Percentiles rank a stretch among this genome's conserved stretches.
Evolutionary conservation across 2,888 invertebrate genomes (phyloP).

Genomic region (Rhopalosiphum nymphaeae): DNA sequence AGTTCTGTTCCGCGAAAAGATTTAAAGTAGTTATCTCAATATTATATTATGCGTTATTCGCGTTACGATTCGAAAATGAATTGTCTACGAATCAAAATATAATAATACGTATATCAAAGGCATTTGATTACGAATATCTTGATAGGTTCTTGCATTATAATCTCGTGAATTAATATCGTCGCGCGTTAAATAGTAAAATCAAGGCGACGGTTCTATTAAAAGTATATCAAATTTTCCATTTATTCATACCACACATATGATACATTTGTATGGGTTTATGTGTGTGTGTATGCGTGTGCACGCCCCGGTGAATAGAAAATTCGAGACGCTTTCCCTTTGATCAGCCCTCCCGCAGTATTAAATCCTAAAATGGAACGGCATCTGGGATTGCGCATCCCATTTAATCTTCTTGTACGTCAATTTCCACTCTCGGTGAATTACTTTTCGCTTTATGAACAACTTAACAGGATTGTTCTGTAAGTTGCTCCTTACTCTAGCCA

Average conservation of each 20-base stretch:
- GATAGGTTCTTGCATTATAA: not conserved
- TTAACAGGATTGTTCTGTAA: slow-evolving; percentile 63
- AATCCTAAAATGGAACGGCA: slow-evolving; percentile 63
- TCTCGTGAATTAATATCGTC: not conserved
- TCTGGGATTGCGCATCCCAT: slow-evolving; percentile 60
- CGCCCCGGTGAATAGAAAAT: slow-evolving; percentile 56
- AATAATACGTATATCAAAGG: not conserved
- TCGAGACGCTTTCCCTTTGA: slow-evolving; percentile 57
- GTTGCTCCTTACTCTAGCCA: slow-evolving; percentile 56
- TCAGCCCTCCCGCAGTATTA: slow-evolving; percentile 54
- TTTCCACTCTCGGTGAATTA: slow-evolving; percentile 64
- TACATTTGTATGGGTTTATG: slow-evolving; percentile 39
- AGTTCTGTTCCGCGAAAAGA: not conserved
- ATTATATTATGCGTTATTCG: not conserved
- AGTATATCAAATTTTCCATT: slow-evolving; percentile 39
- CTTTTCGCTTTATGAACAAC: slow-evolving; percentile 65
- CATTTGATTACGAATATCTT: not conserved
- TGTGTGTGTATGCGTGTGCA: not conserved
- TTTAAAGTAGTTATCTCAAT: not conserved
- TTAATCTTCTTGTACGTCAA: slow-evolving; percentile 65
- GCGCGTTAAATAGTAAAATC: not conserved
- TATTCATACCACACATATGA: slow-evolving; percentile 4
- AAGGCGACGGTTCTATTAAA: not conserved
- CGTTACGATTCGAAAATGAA: not conserved
- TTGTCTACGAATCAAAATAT: not conserved